Base-by-base conservation (phyloP, 2,113 vertebrate species). In the Neotoma lepida region DNA sequence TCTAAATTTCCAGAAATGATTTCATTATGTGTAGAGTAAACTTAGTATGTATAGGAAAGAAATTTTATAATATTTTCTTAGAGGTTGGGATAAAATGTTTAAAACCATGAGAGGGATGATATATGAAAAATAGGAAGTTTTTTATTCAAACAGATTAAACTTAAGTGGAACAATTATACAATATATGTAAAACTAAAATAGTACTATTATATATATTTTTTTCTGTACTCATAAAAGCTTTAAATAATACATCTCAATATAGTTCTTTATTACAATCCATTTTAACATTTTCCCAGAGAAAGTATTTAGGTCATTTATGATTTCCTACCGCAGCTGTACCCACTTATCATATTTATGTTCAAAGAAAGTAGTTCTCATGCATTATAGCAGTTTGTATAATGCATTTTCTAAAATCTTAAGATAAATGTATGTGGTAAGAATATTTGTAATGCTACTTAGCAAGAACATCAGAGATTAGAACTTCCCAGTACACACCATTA, bases 61-160 rank as follows among this genome's bases (percentile, higher is more conserved):
- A 88, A 81, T 54, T 76, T 94, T 87, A 49, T 20, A 54, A 74
- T 86, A 13, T 86, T 63, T 93, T 90, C 49, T 74, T 28, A 46
- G 89, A 86, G 30, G 44, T 18, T 63, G 51, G 35, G 51, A 58
- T 91, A 93, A 88, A 90, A 93, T 89, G 44, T 91, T 94, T 94
- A 56, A 56, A 81, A 81, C 51, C 44, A 66, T 84, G 63, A 54
- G 30, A 18, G 18, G 33, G n/a, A 39, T 81, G 33, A 56, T 58
- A n/a, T 58, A 39, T 81, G 5, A 81, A 56, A 81, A 82, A 24
- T 41, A 28, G 13, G 66, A 6, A 8, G 41, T 13, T 74, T 81
- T 70, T 80, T 73, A 80, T 82, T 22, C 51, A 56, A 93, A 56
- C 30, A 58, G 13, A 46, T 87, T 82, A 92, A 94, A 70, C 0